phyloP scores from a whole-genome alignment of 2,888 invertebrate genomes.

The Patella depressa region DNA sequence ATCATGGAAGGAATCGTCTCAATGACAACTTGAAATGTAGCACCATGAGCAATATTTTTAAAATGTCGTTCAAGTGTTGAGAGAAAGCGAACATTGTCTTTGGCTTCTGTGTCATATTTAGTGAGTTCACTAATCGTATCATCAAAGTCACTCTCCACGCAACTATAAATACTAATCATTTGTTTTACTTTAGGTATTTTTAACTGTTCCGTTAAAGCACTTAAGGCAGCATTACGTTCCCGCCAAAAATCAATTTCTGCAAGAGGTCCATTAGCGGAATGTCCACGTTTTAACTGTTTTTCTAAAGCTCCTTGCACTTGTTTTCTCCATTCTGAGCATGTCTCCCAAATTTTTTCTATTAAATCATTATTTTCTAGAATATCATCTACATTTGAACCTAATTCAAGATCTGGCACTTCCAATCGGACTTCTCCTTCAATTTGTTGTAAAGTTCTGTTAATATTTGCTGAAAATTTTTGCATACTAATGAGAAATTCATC shows the following conservation, averaged over 20 bases:
- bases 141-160: constrained; percentile 76
- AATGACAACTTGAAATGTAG: constrained; percentile 81
- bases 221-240: constrained; percentile 83
- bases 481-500: constrained; percentile 74
- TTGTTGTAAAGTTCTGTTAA: constrained; percentile 81
- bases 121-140: constrained; percentile 77
- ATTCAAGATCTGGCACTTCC: constrained; percentile 62
- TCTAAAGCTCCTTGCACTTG: constrained; percentile 65
- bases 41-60: constrained; percentile 80
- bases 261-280: constrained; percentile 82
- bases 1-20: constrained; percentile 84
- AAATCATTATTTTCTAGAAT: constrained; percentile 62
- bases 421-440: constrained; percentile 81
- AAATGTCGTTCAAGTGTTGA: constrained; percentile 83
- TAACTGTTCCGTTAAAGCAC: constrained; percentile 85
- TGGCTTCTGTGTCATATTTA: constrained; percentile 80
- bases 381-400: constrained; percentile 69
- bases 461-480: constrained; percentile 74
- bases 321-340: constrained; percentile 75
- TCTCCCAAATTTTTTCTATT: constrained; percentile 74
- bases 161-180: constrained; percentile 76
- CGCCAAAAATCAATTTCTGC: constrained; percentile 91
- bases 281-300: constrained; percentile 62
- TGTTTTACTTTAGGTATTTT: constrained; percentile 80
- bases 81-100: constrained; percentile 84